Evolutionary conservation across 2,797 vertebrate species (phyloP).

Genomic region (Myripristis jacobus): DNA sequence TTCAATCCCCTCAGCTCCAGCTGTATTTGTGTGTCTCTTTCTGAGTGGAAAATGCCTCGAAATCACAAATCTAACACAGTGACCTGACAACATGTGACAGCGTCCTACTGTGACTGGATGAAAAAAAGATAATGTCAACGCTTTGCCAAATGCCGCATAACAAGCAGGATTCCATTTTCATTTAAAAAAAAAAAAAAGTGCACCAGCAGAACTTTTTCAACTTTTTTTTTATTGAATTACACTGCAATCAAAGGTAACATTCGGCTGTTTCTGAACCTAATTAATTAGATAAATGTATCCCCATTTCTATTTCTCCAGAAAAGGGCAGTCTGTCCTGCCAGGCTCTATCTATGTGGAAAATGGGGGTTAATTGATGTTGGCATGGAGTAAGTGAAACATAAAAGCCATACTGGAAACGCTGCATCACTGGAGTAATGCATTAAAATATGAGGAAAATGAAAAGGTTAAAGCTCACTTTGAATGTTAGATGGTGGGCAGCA

Average conservation of each 20-base stretch:
- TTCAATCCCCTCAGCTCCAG: neutral
- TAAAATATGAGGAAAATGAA: constrained; percentile 47
- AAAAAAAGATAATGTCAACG: neutral
- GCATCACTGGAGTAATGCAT: constrained; percentile 24
- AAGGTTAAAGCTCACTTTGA: constrained; percentile 52
- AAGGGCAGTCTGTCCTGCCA: constrained; percentile 49
- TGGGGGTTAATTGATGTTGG: constrained; percentile 68
- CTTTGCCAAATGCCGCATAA: neutral
- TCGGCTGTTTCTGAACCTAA: constrained; percentile 54
- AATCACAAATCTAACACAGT: no score
- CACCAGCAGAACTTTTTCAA: constrained; percentile 1
- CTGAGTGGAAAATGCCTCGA: neutral
- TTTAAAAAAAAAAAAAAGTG: neutral
- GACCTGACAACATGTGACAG: no score
- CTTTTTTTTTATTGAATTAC: constrained; percentile 51
- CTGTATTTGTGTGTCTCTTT: no score
- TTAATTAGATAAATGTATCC: constrained; percentile 65
- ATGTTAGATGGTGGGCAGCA: constrained; percentile 27
- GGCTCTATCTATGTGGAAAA: constrained; percentile 54
- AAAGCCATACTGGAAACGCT: constrained; percentile 52
- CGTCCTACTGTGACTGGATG: neutral
- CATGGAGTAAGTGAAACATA: constrained; percentile 47
- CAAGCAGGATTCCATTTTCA: no score
- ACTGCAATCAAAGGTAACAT: constrained; percentile 45
- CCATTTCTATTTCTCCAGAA: constrained; percentile 59